These are phyloP conservation scores for Hydroisotoma schaefferi DNA, from an alignment of 2,888 invertebrate species.

Conservation along the genomic window DNA sequence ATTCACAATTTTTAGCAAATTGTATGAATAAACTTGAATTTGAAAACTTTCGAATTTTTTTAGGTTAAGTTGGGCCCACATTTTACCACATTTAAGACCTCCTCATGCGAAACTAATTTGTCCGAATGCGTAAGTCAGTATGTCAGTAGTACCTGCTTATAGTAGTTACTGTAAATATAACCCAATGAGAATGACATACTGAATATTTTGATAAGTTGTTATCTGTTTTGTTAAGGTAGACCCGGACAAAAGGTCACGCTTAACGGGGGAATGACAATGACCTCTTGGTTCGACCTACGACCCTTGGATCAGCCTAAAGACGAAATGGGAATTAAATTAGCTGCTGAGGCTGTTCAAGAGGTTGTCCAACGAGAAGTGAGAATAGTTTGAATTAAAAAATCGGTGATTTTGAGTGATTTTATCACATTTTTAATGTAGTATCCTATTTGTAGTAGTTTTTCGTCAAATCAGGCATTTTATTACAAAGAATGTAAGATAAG, in stretches of 20 bases:
- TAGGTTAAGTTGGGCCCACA: constrained; percentile 91
- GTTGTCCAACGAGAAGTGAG: constrained; percentile 37
- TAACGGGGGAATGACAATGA: constrained; percentile 85
- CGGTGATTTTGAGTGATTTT: too few relatives aligned
- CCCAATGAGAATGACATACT: too few relatives aligned
- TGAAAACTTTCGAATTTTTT: constrained; percentile 51
- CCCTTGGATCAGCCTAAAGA: constrained; percentile 85
- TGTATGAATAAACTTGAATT: constrained; percentile 1
- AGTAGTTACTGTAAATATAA: neutral
- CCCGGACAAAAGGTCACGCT: constrained; percentile 83
- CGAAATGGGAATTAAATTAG: constrained; percentile 64
- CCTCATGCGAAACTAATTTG: constrained; percentile 88
- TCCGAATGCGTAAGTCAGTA: constrained; percentile 60
- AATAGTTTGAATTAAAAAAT: too few relatives aligned
- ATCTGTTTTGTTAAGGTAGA: constrained; percentile 50
- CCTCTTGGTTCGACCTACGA: constrained; percentile 85
- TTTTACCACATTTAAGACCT: constrained; percentile 73
- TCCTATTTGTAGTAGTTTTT: neutral
- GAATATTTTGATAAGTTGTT: neutral
- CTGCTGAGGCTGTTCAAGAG: constrained; percentile 22
- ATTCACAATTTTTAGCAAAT: neutral
- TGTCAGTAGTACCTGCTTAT: neutral
- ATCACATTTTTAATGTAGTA: neutral
- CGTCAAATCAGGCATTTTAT: neutral
- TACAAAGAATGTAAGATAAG: neutral